These are phyloP conservation scores for Yasuhikotakia modesta DNA, from an alignment of 2,797 vertebrate genomes.

Conservation along the genomic window DNA sequence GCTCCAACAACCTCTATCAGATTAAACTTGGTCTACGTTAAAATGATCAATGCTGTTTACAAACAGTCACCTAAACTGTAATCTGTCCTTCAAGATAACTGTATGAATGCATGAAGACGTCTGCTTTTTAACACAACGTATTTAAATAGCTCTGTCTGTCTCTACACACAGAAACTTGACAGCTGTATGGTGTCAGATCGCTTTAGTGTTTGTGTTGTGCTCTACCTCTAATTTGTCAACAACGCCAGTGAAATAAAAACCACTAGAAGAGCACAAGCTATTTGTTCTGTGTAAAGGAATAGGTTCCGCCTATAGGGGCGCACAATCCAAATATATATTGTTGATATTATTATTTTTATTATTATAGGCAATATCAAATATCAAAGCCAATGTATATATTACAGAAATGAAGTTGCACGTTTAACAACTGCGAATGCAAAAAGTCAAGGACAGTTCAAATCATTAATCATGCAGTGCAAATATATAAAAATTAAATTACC, in stretches of 20 bases:
- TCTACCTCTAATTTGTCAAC: conserved; percentile 36
- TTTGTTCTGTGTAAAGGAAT: background rate
- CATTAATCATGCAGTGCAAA: too few species aligned
- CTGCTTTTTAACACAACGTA: background rate
- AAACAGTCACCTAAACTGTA: background rate
- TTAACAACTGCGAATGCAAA: too few species aligned
- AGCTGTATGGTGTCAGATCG: background rate
- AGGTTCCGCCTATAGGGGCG: background rate
- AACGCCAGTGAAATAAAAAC: conserved; percentile 23
- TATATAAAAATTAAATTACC: too few species aligned
- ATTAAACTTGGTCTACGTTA: background rate
- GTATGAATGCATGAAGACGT: background rate
- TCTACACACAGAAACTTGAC: background rate
- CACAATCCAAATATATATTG: too few species aligned
- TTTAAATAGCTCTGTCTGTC: background rate
- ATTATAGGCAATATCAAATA: too few species aligned
- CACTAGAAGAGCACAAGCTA: background rate
- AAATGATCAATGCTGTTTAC: background rate
- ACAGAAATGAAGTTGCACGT: too few species aligned
- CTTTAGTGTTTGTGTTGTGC: conserved; percentile 6
- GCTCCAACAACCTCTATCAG: background rate
- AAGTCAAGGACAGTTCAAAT: too few species aligned
- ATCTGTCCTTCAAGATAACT: background rate
- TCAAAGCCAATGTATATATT: too few species aligned
- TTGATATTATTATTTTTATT: too few species aligned